Percentiles rank a stretch among this genome's conserved stretches.
Evolutionary conservation across 2,888 invertebrate species (phyloP).

Genomic region (Strigamia transsilvanica): DNA sequence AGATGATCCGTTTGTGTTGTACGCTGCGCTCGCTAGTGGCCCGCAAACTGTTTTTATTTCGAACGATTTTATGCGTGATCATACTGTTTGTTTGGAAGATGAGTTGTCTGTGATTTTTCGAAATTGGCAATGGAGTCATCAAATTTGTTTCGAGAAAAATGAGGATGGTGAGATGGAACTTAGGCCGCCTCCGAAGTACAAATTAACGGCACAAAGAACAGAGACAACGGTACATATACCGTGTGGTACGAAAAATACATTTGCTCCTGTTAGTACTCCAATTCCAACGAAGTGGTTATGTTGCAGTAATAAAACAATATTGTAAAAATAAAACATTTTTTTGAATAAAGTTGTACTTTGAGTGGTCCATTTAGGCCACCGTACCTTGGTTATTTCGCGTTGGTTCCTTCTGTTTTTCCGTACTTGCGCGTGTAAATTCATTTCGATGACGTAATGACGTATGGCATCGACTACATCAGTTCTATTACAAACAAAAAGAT

Average conservation of each 20-base stretch:
- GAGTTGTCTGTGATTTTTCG: not conserved
- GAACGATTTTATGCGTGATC: constrained; percentile 2
- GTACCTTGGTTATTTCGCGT: not conserved
- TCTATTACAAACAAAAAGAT: not conserved
- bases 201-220: not conserved
- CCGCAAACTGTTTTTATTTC: not conserved
- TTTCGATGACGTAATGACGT: constrained; percentile 4
- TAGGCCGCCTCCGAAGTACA: not conserved
- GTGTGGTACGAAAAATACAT: not conserved
- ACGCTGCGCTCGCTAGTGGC: not conserved
- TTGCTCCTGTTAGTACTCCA: not conserved
- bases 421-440: not conserved
- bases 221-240: not conserved
- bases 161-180: not conserved
- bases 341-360: too few relatives aligned
- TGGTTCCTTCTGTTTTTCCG: not conserved
- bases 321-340: too few relatives aligned
- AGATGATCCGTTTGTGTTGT: not conserved
- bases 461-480: not conserved
- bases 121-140: constrained; percentile 27
- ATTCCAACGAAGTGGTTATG: not conserved
- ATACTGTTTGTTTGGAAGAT: not conserved
- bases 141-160: not conserved
- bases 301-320: not conserved
- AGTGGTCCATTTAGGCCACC: too few relatives aligned